These are phyloP conservation scores for Diloba caeruleocephala DNA, from an alignment of 2,888 invertebrate genomes.

Conservation along the genomic window DNA sequence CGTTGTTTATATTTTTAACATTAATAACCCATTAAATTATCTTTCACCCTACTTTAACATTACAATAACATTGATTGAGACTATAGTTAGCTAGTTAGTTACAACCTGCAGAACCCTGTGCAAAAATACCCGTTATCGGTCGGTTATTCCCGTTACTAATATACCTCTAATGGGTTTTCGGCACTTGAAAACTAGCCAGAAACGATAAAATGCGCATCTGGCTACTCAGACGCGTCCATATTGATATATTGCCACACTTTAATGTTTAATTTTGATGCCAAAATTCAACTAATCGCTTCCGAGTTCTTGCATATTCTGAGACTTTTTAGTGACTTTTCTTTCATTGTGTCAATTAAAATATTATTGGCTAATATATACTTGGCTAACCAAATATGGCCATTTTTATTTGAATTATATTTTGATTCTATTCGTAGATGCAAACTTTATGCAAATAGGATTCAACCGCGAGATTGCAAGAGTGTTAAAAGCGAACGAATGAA, in stretches of 20 bases:
- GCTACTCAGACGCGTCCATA: constrained; percentile 73
- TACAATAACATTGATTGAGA: background rate
- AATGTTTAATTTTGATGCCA: constrained; percentile 77
- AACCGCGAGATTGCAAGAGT: too few relatives aligned
- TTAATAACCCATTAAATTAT: background rate
- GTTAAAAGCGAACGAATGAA: too few relatives aligned
- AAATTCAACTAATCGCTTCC: constrained; percentile 71
- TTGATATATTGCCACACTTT: constrained; percentile 81
- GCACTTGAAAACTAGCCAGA: constrained; percentile 88
- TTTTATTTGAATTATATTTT: constrained; percentile 4
- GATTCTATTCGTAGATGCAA: too few relatives aligned
- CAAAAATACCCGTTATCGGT: constrained; percentile 72
- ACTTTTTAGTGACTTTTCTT: constrained; percentile 29
- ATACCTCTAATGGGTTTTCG: constrained; percentile 83
- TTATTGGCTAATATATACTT: too few relatives aligned
- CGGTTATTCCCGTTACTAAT: constrained; percentile 78
- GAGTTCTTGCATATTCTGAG: constrained; percentile 51
- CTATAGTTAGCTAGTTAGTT: constrained; percentile 6
- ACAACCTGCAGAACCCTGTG: constrained; percentile 48
- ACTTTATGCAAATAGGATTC: too few relatives aligned
- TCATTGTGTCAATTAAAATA: constrained; percentile 13
- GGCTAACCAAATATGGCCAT: constrained; percentile 6
- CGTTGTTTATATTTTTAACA: background rate
- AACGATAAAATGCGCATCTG: constrained; percentile 85
- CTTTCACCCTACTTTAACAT: background rate